Percentiles rank a stretch among this genome's conserved stretches.
Conservation (phyloP, 2,888 invertebrate genomes). For the Drosophila sordidapex region DNA sequence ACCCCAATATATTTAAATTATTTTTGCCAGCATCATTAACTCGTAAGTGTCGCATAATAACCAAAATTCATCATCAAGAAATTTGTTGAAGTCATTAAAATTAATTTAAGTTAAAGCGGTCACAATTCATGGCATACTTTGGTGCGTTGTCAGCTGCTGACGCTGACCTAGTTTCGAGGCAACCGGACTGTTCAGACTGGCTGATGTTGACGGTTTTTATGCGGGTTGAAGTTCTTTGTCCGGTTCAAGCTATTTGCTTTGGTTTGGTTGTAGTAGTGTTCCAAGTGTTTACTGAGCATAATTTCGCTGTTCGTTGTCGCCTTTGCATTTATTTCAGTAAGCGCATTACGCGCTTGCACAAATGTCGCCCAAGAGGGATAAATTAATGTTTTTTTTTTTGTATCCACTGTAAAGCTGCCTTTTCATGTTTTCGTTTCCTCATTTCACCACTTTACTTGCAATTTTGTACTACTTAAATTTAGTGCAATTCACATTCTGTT, state of each 20-base stretch:
- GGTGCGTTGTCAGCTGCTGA: slow-evolving; percentile 49
- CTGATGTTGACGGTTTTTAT: slow-evolving; percentile 39
- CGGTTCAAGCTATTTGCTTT: slow-evolving; percentile 30
- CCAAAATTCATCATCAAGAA: slow-evolving; percentile 53
- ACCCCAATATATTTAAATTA: slow-evolving; percentile 5
- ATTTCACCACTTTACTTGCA: slow-evolving; percentile 42
- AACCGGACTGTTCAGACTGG: slow-evolving; percentile 8
- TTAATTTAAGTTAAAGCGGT: slow-evolving; percentile 65
- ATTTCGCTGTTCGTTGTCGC: slow-evolving; percentile 69
- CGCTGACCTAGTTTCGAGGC: slow-evolving; percentile 61
- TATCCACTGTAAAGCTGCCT: slow-evolving; percentile 22
- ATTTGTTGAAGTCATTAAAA: slow-evolving; percentile 61
- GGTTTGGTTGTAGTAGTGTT: slow-evolving; percentile 42
- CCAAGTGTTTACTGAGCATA: slow-evolving; percentile 71
- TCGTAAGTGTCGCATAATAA: slow-evolving; percentile 37
- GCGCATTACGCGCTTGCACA: slow-evolving; percentile 65
- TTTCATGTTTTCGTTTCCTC: slow-evolving; percentile 7
- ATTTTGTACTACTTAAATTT: slow-evolving; percentile 60
- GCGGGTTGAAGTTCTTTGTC: slow-evolving; percentile 23
- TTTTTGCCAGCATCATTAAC: slow-evolving; percentile 42
- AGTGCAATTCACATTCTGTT: slow-evolving; percentile 60
- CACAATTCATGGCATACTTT: slow-evolving; percentile 74
- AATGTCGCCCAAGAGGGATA: slow-evolving; percentile 22
- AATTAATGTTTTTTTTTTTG: slow-evolving; percentile 14
- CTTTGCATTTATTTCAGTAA: slow-evolving; percentile 73